These are phyloP conservation scores for Polyergus mexicanus DNA, from an alignment of 1,140 invertebrate genomes.

Conservation along the genomic window DNA sequence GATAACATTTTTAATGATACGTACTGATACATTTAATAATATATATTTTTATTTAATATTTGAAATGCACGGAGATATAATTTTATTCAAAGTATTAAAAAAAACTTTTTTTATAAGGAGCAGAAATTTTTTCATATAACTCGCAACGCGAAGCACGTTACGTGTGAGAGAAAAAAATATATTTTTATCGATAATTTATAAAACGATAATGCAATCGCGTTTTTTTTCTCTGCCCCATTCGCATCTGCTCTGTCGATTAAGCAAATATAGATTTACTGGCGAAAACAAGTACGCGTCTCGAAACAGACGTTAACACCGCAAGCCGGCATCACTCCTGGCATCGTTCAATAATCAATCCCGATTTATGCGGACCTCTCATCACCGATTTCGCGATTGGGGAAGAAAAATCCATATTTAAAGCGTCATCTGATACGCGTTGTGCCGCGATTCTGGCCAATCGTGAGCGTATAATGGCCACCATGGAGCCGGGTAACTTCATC, in stretches of 20 bases:
- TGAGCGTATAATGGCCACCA: constrained; percentile 85
- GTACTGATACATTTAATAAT: no score
- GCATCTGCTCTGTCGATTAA: constrained; percentile 78
- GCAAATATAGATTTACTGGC: constrained; percentile 84
- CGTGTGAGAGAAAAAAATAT: not conserved
- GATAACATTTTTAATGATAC: no score
- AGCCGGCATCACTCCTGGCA: not conserved
- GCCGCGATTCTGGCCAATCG: constrained; percentile 83
- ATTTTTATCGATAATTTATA: constrained; percentile 45
- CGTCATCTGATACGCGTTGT: constrained; percentile 84
- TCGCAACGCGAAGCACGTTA: not conserved
- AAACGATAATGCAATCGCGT: constrained; percentile 47
- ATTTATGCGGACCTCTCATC: constrained; percentile 61
- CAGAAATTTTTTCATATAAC: not conserved
- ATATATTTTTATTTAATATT: no score
- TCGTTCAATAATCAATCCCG: constrained; percentile 66
- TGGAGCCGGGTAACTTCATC: constrained; percentile 68
- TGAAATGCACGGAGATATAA: not conserved
- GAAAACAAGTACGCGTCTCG: constrained; percentile 66
- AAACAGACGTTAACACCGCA: not conserved
- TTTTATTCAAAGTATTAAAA: not conserved
- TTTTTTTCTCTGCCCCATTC: constrained; percentile 37
- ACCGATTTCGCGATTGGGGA: constrained; percentile 29
- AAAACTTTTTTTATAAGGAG: not conserved
- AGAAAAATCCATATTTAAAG: constrained; percentile 80